phyloP scores from a whole-genome alignment of 2,797 vertebrate genomes.

The Neosalanx taihuensis region DNA sequence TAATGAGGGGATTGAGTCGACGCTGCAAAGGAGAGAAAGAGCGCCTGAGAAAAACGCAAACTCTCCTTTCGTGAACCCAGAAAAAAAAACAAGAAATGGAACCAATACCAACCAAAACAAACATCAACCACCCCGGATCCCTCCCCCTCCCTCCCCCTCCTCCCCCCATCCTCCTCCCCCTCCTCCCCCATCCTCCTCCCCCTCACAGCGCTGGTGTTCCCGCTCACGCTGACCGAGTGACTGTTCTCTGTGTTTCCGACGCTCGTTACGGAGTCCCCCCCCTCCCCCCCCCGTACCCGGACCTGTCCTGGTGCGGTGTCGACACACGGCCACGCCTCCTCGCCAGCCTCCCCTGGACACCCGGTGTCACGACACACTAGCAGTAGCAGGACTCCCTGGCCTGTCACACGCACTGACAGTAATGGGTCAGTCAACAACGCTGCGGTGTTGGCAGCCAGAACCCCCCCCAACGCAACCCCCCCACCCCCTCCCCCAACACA shows the following conservation, averaged over 20 bases:
- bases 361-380: conserved; percentile 64
- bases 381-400: conserved; percentile 36
- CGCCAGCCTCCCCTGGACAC: conserved; percentile 62
- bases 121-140: no score
- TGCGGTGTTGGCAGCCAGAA: conserved; percentile 50
- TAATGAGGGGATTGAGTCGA: conserved; percentile 24
- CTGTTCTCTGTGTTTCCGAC: no score
- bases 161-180: neutral
- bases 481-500: conserved; percentile 35
- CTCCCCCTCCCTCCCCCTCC: conserved; percentile 11
- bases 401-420: conserved; percentile 62
- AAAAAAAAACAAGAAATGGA: no score
- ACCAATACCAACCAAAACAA: no score
- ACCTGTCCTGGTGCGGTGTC: conserved; percentile 35
- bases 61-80: no score
- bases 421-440: conserved; percentile 69
- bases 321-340: conserved; percentile 54
- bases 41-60: neutral
- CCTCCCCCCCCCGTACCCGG: no score
- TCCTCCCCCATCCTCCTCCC: conserved; percentile 25
- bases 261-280: conserved; percentile 40
- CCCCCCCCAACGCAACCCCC: conserved; percentile 30
- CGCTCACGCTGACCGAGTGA: no score
- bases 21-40: neutral
- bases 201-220: no score